phyloP scores from a whole-genome alignment of 2,888 invertebrate species.

The Hipparchia sbordonii region DNA sequence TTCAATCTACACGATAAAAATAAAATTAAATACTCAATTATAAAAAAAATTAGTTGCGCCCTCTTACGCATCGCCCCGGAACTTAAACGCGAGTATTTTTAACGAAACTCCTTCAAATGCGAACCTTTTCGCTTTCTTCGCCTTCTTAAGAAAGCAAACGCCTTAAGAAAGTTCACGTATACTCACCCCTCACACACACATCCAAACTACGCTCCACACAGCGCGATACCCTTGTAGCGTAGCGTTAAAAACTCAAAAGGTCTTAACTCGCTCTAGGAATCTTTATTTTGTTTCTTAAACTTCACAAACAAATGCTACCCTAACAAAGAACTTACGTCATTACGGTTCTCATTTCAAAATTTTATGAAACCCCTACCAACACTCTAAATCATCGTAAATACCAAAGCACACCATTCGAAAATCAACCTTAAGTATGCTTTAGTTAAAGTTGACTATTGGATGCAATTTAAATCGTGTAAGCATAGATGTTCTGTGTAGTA shows the following conservation, averaged over 20 bases:
- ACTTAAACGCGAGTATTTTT: constrained; percentile 68
- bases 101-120: constrained; percentile 73
- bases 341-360: constrained; percentile 32
- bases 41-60: constrained; percentile 54
- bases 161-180: constrained; percentile 73
- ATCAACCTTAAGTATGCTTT: not conserved
- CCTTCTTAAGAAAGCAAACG: constrained; percentile 77
- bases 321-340: constrained; percentile 35
- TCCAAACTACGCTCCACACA: constrained; percentile 46
- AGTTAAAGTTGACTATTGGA: constrained; percentile 41
- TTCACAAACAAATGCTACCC: constrained; percentile 25
- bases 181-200: constrained; percentile 59
- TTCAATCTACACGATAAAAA: not conserved
- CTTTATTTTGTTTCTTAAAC: constrained; percentile 46
- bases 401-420: constrained; percentile 34
- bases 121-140: constrained; percentile 80
- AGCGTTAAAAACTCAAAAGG: constrained; percentile 43
- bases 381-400: constrained; percentile 15
- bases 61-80: constrained; percentile 61
- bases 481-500: constrained; percentile 45
- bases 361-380: constrained; percentile 10
- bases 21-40: not conserved
- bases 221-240: constrained; percentile 39
- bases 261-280: constrained; percentile 37
- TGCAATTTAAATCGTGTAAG: constrained; percentile 33